Evolutionary conservation across 2,797 vertebrate species (phyloP), one percentile per base, ranked within the genome.

Genomic region (Sitta carolinensis): DNA sequence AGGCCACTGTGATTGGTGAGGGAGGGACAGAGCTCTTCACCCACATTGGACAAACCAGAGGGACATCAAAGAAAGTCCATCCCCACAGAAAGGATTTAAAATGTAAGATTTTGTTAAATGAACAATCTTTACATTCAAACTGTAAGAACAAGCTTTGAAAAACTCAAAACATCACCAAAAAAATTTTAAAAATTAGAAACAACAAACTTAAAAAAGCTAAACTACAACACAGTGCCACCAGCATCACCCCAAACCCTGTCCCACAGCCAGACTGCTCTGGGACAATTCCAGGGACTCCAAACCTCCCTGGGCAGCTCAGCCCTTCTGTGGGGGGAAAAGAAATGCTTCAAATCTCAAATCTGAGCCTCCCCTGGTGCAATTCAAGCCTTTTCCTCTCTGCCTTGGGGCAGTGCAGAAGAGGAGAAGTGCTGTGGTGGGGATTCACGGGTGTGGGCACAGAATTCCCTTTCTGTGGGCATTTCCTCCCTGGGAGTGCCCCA

Each of bases 271-370:
- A 40, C 40, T 40, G 16, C 43, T 19, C 43, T 8, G 16, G 43
- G 43, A 43, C 43, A 45, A 8, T 10, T 9, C 43, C 43, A 45
- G 43, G 43, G 43, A 59, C 43, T 32, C 7, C 70, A 36, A 17
- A 10, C 12, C 55, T 59, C 55, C 72, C 72, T 58, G 70, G 70
- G 54, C 70, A 58, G 4, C 70, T 48, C 70, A 36, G 14, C 2
- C 70, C 54, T n/a, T 38, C 72, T 38, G 21, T 25, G 3, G 51
- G 66, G 47, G n/a, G 11, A 34, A 36, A 48, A 48, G 8, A 67
- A 48, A 11, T 9, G 7, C 16, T 70, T 2, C n/a, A 1, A 38
- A 11, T 38, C 17, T 26, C 27, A 1, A 3, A 2, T 1, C 27
- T 55, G 62, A 26, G 6, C 51, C 42, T 55, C 6, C 11, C 42